Conservation (phyloP, 53 echinoderm and acorn worm genomes). For the Zoroaster sp. region DNA sequence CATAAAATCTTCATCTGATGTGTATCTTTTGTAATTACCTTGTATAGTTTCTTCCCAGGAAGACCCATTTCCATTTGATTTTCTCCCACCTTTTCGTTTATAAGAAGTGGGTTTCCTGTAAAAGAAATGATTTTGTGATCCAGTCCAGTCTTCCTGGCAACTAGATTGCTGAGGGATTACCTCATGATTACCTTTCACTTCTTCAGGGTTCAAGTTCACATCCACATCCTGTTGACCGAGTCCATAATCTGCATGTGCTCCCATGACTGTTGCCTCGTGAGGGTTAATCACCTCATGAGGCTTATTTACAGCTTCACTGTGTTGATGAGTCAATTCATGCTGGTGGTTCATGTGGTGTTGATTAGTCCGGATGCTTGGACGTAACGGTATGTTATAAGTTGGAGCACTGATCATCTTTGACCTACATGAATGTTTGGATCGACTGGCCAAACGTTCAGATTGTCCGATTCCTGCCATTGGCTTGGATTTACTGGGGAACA, state of each 20-base stretch:
- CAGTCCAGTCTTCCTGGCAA: not conserved
- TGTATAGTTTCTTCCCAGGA: not conserved
- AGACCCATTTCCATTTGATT: not conserved
- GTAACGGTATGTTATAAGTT: not conserved
- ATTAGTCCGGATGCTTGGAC: not conserved
- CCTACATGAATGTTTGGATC: not conserved
- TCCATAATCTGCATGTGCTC: not conserved
- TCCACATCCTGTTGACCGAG: not conserved
- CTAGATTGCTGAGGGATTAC: not conserved
- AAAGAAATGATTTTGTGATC: not conserved
- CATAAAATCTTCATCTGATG: constrained; percentile 32
- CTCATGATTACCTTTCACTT: not conserved
- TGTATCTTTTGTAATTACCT: constrained; percentile 4
- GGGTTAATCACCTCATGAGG: too few relatives aligned
- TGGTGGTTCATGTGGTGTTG: not conserved
- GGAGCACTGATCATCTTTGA: constrained; percentile 19
- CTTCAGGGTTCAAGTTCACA: not conserved
- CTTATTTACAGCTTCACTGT: not conserved
- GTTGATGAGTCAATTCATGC: not conserved
- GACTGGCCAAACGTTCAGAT: not conserved
- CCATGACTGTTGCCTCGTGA: not conserved
- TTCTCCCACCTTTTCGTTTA: not conserved
- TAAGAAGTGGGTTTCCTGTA: constrained; percentile 1
- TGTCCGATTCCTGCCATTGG: not conserved
- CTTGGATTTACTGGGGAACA: not conserved